Evolutionary conservation across 2,888 invertebrate genomes (phyloP), one percentile per base, ranked within the genome.

Genomic region (Urechis unicinctus): DNA sequence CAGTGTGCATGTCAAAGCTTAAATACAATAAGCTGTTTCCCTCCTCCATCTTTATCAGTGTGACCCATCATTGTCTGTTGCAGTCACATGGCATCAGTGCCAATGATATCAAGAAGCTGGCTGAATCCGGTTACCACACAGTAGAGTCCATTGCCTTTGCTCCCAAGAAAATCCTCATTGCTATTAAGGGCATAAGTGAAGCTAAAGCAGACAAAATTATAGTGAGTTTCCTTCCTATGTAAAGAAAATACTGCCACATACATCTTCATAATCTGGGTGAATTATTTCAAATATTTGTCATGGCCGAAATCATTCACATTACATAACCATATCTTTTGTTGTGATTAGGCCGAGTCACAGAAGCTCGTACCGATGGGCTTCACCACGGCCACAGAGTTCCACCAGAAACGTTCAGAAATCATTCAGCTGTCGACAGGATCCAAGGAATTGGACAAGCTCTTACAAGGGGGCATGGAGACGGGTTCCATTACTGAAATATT

Each of bases 401-500:
- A 96, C 78, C 88, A 90, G 72, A 94, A 91, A 77, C 84, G 98
- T 61, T 87, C 95, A 2, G 96, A 98, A 78, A 89, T 97, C 52
- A 92, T 98, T 53, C 90, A 89, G 75, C 79, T 98, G 9, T 91
- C 94, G 0, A 96, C 96, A 1, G 61, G 59, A 4, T 94, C 95
- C 0, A 89, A 88, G 64, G 95, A 95, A 74, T 79, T 96, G 41
- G 96, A 97, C 75, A 87, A 92, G 71, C 81, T 96, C 29, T 81
- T 96, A 2, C 92, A 92, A 31, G 95, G 97, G 45, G 98, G 97
- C 2, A 88, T 98, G 64, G 97, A 98, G 79, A 98, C 97, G 0
- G 97, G 97, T 0, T 94, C 95, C 0, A 95, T 98, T 43, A 98
- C 97, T 0, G 97, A 98, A 81, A 86, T 98, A 69, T 97, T 98